Percentiles rank a stretch among this genome's conserved stretches.
Evolutionary conservation across 2,888 invertebrate species (phyloP).

Genomic region (Margaritifera margaritifera): DNA sequence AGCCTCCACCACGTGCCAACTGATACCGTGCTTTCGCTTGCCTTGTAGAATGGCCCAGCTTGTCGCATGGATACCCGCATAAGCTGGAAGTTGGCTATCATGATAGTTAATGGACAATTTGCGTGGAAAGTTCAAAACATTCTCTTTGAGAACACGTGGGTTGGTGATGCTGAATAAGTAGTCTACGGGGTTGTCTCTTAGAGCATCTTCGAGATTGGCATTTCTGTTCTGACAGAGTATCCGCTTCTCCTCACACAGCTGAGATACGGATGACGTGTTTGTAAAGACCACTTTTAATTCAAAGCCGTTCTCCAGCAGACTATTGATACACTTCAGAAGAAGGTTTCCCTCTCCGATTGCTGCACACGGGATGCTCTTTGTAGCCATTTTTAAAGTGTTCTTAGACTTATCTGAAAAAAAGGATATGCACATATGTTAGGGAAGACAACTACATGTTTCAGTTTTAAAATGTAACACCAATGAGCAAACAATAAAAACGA

Average conservation of each 20-base stretch:
- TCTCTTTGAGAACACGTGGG: slow-evolving; percentile 43
- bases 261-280: slow-evolving; percentile 26
- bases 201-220: slow-evolving; percentile 26
- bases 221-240: slow-evolving; percentile 28
- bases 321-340: slow-evolving; percentile 34
- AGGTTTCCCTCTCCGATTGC: slow-evolving; percentile 52
- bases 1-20: slow-evolving; percentile 48
- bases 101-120: slow-evolving; percentile 49
- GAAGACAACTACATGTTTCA: too few species aligned
- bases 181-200: slow-evolving; percentile 26
- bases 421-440: too few species aligned
- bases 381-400: too few species aligned
- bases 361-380: slow-evolving; percentile 23
- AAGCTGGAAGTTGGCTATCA: slow-evolving; percentile 50
- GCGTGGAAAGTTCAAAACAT: slow-evolving; percentile 32
- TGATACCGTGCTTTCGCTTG: slow-evolving; percentile 44
- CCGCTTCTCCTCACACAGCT: slow-evolving; percentile 28
- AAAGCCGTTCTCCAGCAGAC: slow-evolving; percentile 24
- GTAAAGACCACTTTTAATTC: slow-evolving; percentile 38
- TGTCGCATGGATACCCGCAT: slow-evolving; percentile 52
- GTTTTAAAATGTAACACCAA: too few species aligned
- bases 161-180: slow-evolving; percentile 53
- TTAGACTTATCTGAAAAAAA: too few species aligned
- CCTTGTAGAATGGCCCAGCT: slow-evolving; percentile 54
- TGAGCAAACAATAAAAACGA: too few species aligned